phyloP scores from a whole-genome alignment of 1,140 invertebrate species.

The Coenobita brevimanus region DNA sequence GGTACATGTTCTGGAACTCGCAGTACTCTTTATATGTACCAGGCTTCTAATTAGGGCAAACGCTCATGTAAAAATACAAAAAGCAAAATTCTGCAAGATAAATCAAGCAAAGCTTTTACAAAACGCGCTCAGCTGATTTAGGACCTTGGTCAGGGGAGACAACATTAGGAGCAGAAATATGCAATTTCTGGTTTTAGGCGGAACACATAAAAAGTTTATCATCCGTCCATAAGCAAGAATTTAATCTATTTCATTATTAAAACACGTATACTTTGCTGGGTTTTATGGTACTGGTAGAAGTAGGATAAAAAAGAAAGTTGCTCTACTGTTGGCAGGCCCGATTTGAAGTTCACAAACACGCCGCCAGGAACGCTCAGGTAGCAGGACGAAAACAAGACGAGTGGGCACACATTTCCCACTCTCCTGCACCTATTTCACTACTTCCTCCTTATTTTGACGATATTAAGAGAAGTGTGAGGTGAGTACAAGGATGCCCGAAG shows the following conservation, averaged over 20 bases:
- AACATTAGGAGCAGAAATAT: not conserved
- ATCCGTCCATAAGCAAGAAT: too few relatives aligned
- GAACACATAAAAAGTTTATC: too few relatives aligned
- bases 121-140: slow-evolving; percentile 31
- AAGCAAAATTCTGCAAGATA: not conserved
- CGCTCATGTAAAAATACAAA: not conserved
- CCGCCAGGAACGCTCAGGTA: slow-evolving; percentile 26
- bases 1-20: too few relatives aligned
- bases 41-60: not conserved
- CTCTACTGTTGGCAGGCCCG: not conserved
- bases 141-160: not conserved
- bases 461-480: not conserved
- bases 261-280: too few relatives aligned
- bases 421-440: not conserved
- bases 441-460: not conserved
- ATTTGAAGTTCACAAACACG: slow-evolving; percentile 15
- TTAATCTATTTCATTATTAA: too few relatives aligned
- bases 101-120: not conserved
- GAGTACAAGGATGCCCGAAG: not conserved
- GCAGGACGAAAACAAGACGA: slow-evolving; percentile 19
- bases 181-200: too few relatives aligned
- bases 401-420: slow-evolving; percentile 7
- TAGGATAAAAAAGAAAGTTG: slow-evolving; percentile 13
- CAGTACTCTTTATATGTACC: too few relatives aligned
- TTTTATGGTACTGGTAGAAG: too few relatives aligned